Conservation (phyloP, 2,113 vertebrate genomes). For the Strigops habroptila region DNA sequence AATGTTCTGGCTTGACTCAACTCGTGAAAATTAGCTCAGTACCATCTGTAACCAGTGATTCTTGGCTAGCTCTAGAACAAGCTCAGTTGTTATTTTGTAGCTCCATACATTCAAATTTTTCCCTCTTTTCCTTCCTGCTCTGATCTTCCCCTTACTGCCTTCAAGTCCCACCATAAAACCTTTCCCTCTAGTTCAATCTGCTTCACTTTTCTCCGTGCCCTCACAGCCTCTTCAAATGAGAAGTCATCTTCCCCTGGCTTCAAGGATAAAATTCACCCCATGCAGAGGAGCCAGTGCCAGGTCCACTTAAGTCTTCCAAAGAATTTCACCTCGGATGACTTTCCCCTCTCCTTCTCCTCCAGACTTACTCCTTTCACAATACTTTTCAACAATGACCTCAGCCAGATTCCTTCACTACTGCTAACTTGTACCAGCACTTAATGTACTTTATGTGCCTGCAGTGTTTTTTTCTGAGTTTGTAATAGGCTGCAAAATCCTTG, state of each 20-base stretch:
- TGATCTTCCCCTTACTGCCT: not conserved
- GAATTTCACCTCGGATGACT: conserved; percentile 53
- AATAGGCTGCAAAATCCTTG: conserved; percentile 60
- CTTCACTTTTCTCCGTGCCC: not conserved
- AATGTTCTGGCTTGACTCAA: not conserved
- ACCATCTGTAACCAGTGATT: not conserved
- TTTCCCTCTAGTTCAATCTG: not conserved
- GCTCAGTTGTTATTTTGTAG: not conserved
- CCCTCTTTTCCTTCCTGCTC: not conserved
- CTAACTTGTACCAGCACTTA: conserved; percentile 62
- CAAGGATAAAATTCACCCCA: conserved; percentile 29
- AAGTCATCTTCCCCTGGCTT: not conserved
- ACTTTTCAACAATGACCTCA: conserved; percentile 55
- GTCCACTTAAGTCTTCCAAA: conserved; percentile 9
- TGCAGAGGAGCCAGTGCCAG: not conserved
- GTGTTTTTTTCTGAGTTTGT: conserved; percentile 39
- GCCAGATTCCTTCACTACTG: conserved; percentile 48
- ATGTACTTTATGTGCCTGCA: conserved; percentile 56
- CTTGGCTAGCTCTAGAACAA: not conserved
- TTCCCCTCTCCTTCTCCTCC: not conserved
- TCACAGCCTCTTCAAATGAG: not conserved
- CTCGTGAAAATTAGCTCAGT: not conserved
- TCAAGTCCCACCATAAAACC: not conserved
- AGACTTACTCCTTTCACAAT: conserved; percentile 35
- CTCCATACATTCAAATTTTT: not conserved